A percentile compares a stretch with the other conserved stretches of the same genome.
Conservation (phyloP, 2,113 vertebrate genomes). For the Nanger granti region DNA sequence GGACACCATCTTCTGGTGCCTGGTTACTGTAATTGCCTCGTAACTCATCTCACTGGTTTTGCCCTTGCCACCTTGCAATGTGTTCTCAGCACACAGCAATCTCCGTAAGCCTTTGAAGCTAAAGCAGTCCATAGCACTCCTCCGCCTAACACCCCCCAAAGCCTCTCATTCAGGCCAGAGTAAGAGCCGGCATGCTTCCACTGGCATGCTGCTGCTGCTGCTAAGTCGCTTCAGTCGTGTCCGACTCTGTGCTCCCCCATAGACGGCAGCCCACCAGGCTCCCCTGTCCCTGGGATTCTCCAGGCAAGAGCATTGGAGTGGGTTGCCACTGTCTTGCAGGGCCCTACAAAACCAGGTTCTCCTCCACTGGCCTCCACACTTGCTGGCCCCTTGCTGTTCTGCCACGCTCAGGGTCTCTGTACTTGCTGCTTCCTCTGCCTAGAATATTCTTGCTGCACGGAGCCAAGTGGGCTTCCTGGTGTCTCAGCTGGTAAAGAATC, state of each 20-base stretch:
- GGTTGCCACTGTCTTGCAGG: not conserved
- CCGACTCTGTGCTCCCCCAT: too few relatives aligned
- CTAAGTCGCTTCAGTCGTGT: too few relatives aligned
- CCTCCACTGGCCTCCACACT: fast-evolving
- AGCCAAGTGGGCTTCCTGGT: not conserved
- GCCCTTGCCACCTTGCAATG: not conserved
- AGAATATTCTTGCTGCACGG: not conserved
- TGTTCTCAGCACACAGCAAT: not conserved
- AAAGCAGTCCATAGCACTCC: not conserved
- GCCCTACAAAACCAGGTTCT: not conserved
- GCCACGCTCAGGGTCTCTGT: not conserved
- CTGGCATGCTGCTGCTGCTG: not conserved
- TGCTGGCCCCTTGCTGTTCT: not conserved
- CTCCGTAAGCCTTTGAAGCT: not conserved
- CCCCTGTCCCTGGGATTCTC: too few relatives aligned
- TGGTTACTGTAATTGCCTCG: not conserved
- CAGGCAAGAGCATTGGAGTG: too few relatives aligned
- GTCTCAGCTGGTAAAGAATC: too few relatives aligned
- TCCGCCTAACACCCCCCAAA: not conserved
- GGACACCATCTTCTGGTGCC: not conserved
- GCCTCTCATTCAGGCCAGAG: not conserved
- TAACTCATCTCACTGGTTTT: not conserved
- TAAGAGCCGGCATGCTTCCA: not conserved
- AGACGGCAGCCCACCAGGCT: too few relatives aligned
- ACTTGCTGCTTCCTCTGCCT: not conserved